phyloP scores from a whole-genome alignment of 1,140 invertebrate species.

The Kradibia gibbosae region DNA sequence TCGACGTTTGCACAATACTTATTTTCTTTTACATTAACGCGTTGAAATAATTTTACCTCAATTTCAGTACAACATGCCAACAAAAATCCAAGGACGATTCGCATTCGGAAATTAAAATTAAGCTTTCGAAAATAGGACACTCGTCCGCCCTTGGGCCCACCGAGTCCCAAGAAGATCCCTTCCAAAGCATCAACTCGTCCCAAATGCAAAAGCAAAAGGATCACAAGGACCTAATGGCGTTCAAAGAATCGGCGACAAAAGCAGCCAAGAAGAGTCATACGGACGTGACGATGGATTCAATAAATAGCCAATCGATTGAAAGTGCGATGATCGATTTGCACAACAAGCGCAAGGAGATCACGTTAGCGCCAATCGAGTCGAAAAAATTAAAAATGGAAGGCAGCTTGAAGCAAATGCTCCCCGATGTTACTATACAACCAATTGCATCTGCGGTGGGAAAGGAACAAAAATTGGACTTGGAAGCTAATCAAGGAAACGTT shows the following conservation, averaged over 20 bases:
- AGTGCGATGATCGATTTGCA: slow-evolving; percentile 22
- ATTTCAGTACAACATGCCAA: neutral
- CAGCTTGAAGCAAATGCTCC: slow-evolving; percentile 65
- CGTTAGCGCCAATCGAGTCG: slow-evolving; percentile 61
- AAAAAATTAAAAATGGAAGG: slow-evolving; percentile 68
- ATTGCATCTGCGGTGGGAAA: slow-evolving; percentile 48
- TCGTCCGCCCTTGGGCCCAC: slow-evolving; percentile 61
- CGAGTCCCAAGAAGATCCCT: slow-evolving; percentile 57
- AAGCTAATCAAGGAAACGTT: slow-evolving; percentile 58
- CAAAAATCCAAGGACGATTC: slow-evolving; percentile 59
- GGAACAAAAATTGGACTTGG: slow-evolving; percentile 58
- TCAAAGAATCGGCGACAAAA: slow-evolving; percentile 56
- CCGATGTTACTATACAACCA: slow-evolving; percentile 69
- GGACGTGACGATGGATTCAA: slow-evolving; percentile 64
- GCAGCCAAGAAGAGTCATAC: slow-evolving; percentile 57
- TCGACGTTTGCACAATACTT: too few relatives aligned
- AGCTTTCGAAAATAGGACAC: slow-evolving; percentile 67
- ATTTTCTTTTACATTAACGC: neutral
- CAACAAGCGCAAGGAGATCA: slow-evolving; percentile 66
- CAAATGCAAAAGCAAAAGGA: slow-evolving; percentile 47
- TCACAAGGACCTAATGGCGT: slow-evolving; percentile 35
- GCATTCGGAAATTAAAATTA: slow-evolving; percentile 67
- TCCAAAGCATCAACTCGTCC: slow-evolving; percentile 52
- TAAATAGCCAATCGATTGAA: slow-evolving; percentile 46
- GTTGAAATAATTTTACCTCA: neutral